These are phyloP conservation scores for Betta splendens DNA, from an alignment of 2,797 vertebrate species.

Conservation along the genomic window DNA sequence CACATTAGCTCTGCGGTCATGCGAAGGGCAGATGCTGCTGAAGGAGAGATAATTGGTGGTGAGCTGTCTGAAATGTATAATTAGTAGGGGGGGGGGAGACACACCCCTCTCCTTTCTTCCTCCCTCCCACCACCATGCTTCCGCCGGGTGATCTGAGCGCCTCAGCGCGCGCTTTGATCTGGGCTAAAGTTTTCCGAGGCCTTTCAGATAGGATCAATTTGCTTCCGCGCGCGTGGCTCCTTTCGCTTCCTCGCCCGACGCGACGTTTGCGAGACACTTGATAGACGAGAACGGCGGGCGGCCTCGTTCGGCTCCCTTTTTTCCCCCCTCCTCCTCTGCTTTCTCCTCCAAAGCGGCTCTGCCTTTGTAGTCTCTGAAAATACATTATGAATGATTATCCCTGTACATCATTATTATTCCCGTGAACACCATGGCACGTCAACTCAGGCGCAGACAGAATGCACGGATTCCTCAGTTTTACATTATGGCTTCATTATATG, in stretches of 20 bases:
- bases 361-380: slow-evolving; percentile 68
- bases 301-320: slow-evolving; percentile 48
- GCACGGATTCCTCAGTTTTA: slow-evolving; percentile 58
- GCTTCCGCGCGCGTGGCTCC: slow-evolving; percentile 76
- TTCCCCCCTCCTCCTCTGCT: slow-evolving; percentile 36
- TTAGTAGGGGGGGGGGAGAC: slow-evolving; percentile 83
- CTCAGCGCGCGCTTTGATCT: slow-evolving; percentile 82
- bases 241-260: slow-evolving; percentile 60
- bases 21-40: slow-evolving; percentile 83
- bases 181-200: slow-evolving; percentile 79
- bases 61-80: slow-evolving; percentile 85
- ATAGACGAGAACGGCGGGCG: slow-evolving; percentile 61
- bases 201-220: slow-evolving; percentile 83
- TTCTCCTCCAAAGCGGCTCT: slow-evolving; percentile 51
- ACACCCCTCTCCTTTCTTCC: slow-evolving; percentile 71
- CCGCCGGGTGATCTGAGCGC: slow-evolving; percentile 76
- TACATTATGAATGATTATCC: slow-evolving; percentile 64
- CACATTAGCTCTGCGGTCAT: slow-evolving; percentile 78
- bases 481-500: slow-evolving; percentile 61
- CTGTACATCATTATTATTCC: slow-evolving; percentile 70
- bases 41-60: slow-evolving; percentile 83
- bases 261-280: slow-evolving; percentile 54
- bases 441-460: slow-evolving; percentile 56
- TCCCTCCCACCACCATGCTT: slow-evolving; percentile 48
- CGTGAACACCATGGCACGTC: slow-evolving; percentile 63